Evolutionary conservation across 2,797 vertebrate species (phyloP).

Genomic region (Sylvia borin): DNA sequence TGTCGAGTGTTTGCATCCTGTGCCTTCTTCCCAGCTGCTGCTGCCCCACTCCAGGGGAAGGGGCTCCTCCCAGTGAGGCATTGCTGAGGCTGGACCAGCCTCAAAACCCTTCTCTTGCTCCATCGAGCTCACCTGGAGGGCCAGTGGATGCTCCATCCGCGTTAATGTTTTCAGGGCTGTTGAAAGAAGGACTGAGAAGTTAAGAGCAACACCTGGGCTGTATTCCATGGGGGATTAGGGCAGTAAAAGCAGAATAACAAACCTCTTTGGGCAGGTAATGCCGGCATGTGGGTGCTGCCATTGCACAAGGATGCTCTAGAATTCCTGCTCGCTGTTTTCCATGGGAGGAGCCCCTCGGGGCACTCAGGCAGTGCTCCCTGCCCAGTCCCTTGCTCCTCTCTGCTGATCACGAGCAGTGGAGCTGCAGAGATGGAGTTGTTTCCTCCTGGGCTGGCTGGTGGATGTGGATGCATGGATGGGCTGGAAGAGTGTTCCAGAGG

Average conservation of each 20-base stretch:
- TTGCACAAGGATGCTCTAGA: background rate
- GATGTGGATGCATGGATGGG: background rate
- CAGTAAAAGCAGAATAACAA: background rate
- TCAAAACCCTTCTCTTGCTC: background rate
- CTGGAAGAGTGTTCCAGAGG: background rate
- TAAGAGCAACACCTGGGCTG: background rate
- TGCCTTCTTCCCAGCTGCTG: background rate
- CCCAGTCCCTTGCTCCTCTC: background rate
- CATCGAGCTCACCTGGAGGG: fast-evolving
- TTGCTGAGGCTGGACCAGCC: background rate
- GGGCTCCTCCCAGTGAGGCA: background rate
- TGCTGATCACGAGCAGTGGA: fast-evolving
- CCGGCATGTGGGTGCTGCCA: fast-evolving
- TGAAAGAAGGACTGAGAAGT: background rate
- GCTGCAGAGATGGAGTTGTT: background rate
- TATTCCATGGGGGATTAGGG: background rate
- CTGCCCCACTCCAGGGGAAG: background rate
- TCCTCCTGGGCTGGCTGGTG: background rate
- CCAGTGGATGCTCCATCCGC: background rate
- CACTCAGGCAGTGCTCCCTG: background rate
- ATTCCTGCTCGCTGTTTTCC: background rate
- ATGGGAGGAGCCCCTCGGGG: background rate
- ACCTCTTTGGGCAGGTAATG: background rate
- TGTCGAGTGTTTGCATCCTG: background rate
- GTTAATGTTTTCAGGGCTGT: background rate